Percentiles rank a stretch among this genome's conserved stretches.
phyloP scores from a whole-genome alignment of 1,140 invertebrate species.

The Pygmarrhopalites habei region DNA sequence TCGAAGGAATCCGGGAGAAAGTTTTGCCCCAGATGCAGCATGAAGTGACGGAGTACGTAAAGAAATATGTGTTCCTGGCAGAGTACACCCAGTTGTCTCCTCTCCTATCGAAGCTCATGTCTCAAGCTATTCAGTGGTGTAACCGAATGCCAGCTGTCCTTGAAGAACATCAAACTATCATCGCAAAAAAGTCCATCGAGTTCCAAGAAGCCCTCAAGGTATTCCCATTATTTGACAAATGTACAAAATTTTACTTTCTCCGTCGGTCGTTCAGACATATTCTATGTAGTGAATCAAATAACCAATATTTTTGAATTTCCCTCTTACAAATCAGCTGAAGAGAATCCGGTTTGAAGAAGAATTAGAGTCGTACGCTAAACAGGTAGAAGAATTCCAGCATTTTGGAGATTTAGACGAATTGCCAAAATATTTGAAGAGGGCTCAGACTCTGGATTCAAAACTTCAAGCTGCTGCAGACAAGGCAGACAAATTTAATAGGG shows the following conservation, averaged over 20 bases:
- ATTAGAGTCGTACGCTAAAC: conserved; percentile 66
- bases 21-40: conserved; percentile 67
- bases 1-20: conserved; percentile 63
- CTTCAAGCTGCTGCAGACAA: conserved; percentile 62
- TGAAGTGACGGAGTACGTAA: conserved; percentile 55
- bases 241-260: neutral
- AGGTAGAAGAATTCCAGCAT: conserved; percentile 77
- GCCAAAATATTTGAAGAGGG: conserved; percentile 73
- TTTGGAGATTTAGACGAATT: conserved; percentile 84
- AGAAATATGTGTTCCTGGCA: conserved; percentile 57
- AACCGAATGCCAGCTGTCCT: conserved; percentile 69
- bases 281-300: too few relatives aligned
- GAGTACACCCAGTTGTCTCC: conserved; percentile 71
- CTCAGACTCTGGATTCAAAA: conserved; percentile 63
- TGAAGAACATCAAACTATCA: conserved; percentile 69
- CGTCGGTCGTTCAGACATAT: too few relatives aligned
- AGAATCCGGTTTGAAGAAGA: conserved; percentile 64
- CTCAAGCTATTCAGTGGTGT: conserved; percentile 78
- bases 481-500: conserved; percentile 84
- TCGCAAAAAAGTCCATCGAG: conserved; percentile 73
- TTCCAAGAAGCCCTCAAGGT: conserved; percentile 73
- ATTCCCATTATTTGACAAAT: too few relatives aligned
- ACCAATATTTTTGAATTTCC: too few relatives aligned
- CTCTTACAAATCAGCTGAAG: conserved; percentile 43
- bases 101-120: conserved; percentile 77